A percentile compares a stretch with the other conserved stretches of the same genome.
These are phyloP conservation scores for Euclidia mi DNA, from an alignment of 2,888 invertebrate genomes.

Conservation along the genomic window DNA sequence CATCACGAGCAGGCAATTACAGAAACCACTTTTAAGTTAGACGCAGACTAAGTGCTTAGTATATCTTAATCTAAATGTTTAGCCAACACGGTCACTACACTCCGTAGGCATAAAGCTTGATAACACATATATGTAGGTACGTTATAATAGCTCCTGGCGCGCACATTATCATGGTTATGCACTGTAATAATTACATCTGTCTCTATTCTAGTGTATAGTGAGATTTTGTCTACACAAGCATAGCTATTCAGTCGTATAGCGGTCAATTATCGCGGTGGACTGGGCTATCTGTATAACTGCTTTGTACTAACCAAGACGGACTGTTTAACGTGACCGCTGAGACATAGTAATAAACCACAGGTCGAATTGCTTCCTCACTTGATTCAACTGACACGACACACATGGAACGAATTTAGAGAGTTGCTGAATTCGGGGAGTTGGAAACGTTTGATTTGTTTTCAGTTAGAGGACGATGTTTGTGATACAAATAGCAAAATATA, in stretches of 20 bases:
- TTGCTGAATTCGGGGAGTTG: not conserved
- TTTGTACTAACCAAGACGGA: slow-evolving; percentile 3
- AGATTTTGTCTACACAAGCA: not conserved
- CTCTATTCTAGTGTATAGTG: not conserved
- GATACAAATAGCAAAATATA: too few relatives aligned
- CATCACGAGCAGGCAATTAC: too few relatives aligned
- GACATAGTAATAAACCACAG: slow-evolving; percentile 4
- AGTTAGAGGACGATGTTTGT: too few relatives aligned
- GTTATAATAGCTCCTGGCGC: not conserved
- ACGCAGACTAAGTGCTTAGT: too few relatives aligned
- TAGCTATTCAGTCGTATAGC: not conserved
- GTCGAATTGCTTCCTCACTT: slow-evolving; percentile 5
- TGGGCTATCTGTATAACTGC: slow-evolving; percentile 7
- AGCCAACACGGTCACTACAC: too few relatives aligned
- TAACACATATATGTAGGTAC: not conserved
- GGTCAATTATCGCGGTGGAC: slow-evolving; percentile 12
- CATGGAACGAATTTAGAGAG: slow-evolving; percentile 1
- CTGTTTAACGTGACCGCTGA: slow-evolving; percentile 10
- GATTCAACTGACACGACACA: slow-evolving; percentile 3
- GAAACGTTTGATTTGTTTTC: not conserved
- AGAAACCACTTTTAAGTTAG: too few relatives aligned
- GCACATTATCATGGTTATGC: not conserved
- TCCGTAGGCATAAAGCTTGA: not conserved
- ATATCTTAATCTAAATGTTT: too few relatives aligned
- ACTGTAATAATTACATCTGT: not conserved